Base-by-base conservation (phyloP, 1,140 invertebrate genomes). In the Cecropterus lyciades region DNA sequence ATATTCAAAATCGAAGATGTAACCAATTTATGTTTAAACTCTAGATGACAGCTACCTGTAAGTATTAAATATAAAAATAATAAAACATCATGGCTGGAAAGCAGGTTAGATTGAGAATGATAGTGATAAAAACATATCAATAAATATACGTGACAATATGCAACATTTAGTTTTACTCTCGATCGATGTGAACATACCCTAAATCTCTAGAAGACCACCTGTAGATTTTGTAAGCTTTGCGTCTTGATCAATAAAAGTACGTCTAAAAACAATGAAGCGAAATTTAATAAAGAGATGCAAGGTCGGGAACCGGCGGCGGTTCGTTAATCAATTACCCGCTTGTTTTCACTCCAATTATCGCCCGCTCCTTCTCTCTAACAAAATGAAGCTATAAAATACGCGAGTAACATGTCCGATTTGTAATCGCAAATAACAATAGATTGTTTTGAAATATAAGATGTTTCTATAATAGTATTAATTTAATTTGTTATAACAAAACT, bases 321-420 rank as follows among this genome's bases (percentile, higher is more conserved):
- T 67, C 70, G 75, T 72, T 75, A 70, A 81, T 78, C 79, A 83
- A 81, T 81, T 78, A 81, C 63, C 37, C 73, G 79, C 70, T 81
- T 80, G 79, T 83, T 80, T 78, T 76, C 73, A 78, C 70, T 73
- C 73, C 69, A 76, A 78, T 81, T 83, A 81, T 77, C 75, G 65
- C 69, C 65, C 33, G 43, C 42, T 79, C 68, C 68, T 64, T 72
- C 60, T 48, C 51, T 67, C 49, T 49, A 60, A 51, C 59, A 45
- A 48, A 48, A 60, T 62, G 14, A 30, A 51, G 64, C 66, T 33
- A 62, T 30, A 48, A 62, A 68, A 71, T 6, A 27, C 3, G 60
- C 49, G 69, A 27, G 51, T 5, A 43, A 14, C 6, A 43, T 13
- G 13, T 43, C 5, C 13, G 1, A 14, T 7, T 43, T 14, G 1